phyloP scores from a whole-genome alignment of 2,113 vertebrate genomes.

The Anolis sagrei region DNA sequence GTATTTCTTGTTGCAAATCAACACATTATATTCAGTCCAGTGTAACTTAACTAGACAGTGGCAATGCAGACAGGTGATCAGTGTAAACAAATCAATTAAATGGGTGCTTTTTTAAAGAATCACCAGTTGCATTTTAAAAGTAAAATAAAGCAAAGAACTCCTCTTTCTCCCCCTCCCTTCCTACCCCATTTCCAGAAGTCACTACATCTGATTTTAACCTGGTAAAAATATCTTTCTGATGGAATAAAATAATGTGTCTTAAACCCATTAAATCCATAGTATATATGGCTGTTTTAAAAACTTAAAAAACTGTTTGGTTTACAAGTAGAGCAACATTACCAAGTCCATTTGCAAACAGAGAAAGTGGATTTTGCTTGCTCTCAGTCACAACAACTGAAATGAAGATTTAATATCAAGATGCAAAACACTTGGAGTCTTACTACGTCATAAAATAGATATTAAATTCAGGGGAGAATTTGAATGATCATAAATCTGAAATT shows the following conservation, averaged over 20 bases:
- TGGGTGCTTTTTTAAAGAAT: background rate
- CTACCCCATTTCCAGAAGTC: background rate
- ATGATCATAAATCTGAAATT: accelerated
- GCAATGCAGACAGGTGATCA: background rate
- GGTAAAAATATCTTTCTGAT: background rate
- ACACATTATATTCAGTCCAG: background rate
- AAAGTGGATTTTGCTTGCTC: background rate
- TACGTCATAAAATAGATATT: conserved; percentile 29
- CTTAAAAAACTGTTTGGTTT: background rate
- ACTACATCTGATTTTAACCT: background rate
- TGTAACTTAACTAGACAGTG: background rate
- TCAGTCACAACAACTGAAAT: conserved; percentile 16
- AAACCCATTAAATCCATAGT: background rate
- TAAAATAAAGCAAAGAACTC: background rate
- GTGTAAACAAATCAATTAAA: background rate
- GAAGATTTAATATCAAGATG: conserved; percentile 20
- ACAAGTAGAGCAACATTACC: background rate
- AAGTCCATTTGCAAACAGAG: conserved; percentile 12
- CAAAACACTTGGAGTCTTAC: background rate
- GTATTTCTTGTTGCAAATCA: background rate
- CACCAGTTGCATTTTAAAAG: background rate
- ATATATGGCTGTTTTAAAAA: background rate
- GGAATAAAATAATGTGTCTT: background rate
- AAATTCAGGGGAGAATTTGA: conserved; percentile 15
- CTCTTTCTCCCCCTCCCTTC: background rate